Percentiles rank a stretch among this genome's conserved stretches.
These are phyloP conservation scores for Oophaga sylvatica DNA, from an alignment of 2,797 vertebrate species.

Conservation along the genomic window DNA sequence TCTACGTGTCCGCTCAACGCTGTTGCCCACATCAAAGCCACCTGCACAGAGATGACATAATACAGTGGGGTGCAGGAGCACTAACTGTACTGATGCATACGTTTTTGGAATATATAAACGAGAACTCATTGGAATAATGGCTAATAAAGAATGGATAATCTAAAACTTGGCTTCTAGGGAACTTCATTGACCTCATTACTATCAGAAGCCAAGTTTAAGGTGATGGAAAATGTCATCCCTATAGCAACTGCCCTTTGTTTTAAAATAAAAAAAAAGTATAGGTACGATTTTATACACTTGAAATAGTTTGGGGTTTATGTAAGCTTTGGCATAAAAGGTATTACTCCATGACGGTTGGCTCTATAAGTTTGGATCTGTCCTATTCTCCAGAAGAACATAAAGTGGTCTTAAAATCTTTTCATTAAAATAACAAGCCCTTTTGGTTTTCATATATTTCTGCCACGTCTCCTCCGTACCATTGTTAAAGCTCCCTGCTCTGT, in stretches of 20 bases:
- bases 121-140: background rate
- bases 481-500: background rate
- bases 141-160: background rate
- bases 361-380: slow-evolving; percentile 7
- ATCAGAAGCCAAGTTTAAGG: slow-evolving; percentile 8
- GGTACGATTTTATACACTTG: background rate
- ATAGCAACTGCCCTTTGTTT: slow-evolving; percentile 11
- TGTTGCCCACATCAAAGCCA: background rate
- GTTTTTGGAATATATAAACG: background rate
- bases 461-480: slow-evolving; percentile 16
- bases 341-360: slow-evolving; percentile 24
- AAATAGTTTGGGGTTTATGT: slow-evolving; percentile 25
- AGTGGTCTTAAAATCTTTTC: slow-evolving; percentile 16
- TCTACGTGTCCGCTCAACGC: no score
- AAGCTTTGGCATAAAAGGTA: slow-evolving; percentile 11
- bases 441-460: slow-evolving; percentile 19
- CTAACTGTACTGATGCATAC: background rate
- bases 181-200: background rate
- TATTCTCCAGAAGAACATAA: slow-evolving; percentile 38
- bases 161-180: background rate
- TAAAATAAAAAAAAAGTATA: background rate
- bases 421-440: slow-evolving; percentile 27
- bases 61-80: background rate
- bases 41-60: background rate
- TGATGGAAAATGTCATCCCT: slow-evolving; percentile 16